Conservation (phyloP, 1,140 invertebrate genomes). For the Triops cancriformis region DNA sequence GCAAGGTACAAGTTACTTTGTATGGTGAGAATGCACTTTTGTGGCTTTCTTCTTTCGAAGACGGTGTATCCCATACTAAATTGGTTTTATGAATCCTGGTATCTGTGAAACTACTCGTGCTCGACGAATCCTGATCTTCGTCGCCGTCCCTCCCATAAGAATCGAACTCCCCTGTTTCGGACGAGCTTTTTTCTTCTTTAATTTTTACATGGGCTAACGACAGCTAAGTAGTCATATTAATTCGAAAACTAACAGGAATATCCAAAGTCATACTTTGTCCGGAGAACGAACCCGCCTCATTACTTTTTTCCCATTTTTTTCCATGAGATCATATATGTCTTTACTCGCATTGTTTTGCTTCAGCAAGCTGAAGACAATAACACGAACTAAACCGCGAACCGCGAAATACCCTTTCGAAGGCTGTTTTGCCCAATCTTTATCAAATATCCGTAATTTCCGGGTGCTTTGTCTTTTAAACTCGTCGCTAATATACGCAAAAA, state of each 20-base stretch:
- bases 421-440: too few species aligned
- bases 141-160: neutral
- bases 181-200: neutral
- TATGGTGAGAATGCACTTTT: constrained; percentile 52
- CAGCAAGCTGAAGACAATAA: too few species aligned
- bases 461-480: too few species aligned
- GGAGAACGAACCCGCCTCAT: neutral
- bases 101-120: neutral
- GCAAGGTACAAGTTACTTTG: constrained; percentile 37
- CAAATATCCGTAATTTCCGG: too few species aligned
- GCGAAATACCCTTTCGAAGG: too few species aligned
- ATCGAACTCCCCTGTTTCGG: neutral
- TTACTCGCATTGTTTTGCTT: constrained; percentile 4
- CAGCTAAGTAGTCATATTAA: neutral
- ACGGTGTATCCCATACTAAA: neutral
- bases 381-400: too few species aligned
- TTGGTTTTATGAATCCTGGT: neutral
- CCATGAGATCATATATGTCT: neutral
- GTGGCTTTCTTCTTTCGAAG: constrained; percentile 26
- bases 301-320: neutral
- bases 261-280: neutral
- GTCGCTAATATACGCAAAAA: too few species aligned
- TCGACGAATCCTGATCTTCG: neutral
- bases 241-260: too few species aligned
- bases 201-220: neutral